Evolutionary conservation across 2,113 vertebrate genomes (phyloP).

Genomic region (Delphinus delphis): DNA sequence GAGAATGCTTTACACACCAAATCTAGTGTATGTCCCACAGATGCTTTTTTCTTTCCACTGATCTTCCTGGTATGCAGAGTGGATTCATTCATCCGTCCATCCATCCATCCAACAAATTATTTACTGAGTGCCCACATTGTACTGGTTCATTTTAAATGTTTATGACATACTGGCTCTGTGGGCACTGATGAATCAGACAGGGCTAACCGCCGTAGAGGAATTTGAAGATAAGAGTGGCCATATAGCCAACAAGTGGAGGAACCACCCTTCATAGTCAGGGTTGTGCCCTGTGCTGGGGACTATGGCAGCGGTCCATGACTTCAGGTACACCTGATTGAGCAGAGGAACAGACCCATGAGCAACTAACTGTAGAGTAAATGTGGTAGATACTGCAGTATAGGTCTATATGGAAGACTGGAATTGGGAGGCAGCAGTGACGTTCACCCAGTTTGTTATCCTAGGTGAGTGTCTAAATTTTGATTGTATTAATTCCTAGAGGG

Average conservation of each 20-base stretch:
- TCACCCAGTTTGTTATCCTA: constrained; percentile 3
- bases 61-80: background rate
- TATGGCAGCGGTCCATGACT: background rate
- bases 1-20: background rate
- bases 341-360: background rate
- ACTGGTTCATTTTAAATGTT: background rate
- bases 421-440: background rate
- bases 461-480: background rate
- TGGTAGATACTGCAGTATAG: background rate
- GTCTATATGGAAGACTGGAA: background rate
- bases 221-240: background rate
- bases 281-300: background rate
- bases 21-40: background rate
- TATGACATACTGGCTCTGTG: background rate
- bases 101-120: background rate
- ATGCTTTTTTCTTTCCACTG: background rate
- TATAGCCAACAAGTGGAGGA: background rate
- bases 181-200: background rate
- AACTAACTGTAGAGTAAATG: background rate
- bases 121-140: background rate
- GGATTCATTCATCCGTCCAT: background rate
- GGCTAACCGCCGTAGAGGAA: background rate
- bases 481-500: constrained; percentile 55
- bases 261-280: background rate
- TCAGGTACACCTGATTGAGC: background rate